A percentile compares a stretch with the other conserved stretches of the same genome.
These are phyloP conservation scores for Arenicola marina DNA, from an alignment of 2,888 invertebrate genomes.

Conservation along the genomic window DNA sequence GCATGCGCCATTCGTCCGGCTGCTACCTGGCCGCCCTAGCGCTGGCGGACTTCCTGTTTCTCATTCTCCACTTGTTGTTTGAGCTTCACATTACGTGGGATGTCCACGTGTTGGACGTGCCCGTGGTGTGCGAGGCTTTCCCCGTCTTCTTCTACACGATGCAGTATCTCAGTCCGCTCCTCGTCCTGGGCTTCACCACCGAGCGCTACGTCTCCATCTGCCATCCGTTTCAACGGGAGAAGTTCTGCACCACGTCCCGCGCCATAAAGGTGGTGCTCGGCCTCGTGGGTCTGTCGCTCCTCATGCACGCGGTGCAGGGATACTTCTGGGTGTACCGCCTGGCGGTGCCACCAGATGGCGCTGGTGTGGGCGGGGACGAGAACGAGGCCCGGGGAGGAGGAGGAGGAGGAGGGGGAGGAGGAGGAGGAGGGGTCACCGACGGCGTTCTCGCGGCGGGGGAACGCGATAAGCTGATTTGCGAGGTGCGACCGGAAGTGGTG, in stretches of 20 bases:
- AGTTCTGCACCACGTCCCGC: slow-evolving; percentile 48
- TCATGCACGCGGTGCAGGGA: slow-evolving; percentile 50
- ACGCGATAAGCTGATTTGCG: slow-evolving; percentile 30
- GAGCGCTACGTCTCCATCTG: slow-evolving; percentile 60
- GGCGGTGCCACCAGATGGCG: slow-evolving; percentile 25
- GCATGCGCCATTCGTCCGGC: slow-evolving; percentile 60
- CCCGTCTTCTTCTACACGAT: slow-evolving; percentile 51
- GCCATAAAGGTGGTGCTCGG: slow-evolving; percentile 48
- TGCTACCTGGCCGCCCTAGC: slow-evolving; percentile 59
- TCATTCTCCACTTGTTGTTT: slow-evolving; percentile 50
- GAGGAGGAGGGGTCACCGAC: no score
- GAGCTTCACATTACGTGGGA: slow-evolving; percentile 52
- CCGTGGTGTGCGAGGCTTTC: slow-evolving; percentile 54
- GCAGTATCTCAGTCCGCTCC: slow-evolving; percentile 56
- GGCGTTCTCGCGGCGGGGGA: neutral
- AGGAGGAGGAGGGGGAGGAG: no score
- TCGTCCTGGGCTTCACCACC: slow-evolving; percentile 59
- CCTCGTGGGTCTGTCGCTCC: slow-evolving; percentile 42
- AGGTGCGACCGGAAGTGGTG: slow-evolving; percentile 35
- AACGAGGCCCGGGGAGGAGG: no score
- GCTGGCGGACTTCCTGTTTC: slow-evolving; percentile 53
- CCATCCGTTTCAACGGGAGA: slow-evolving; percentile 57
- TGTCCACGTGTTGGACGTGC: slow-evolving; percentile 39
- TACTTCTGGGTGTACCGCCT: slow-evolving; percentile 51
- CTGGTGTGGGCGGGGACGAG: slow-evolving; percentile 31